Base-by-base conservation (phyloP, 2,888 invertebrate species). In the Alitta virens region DNA sequence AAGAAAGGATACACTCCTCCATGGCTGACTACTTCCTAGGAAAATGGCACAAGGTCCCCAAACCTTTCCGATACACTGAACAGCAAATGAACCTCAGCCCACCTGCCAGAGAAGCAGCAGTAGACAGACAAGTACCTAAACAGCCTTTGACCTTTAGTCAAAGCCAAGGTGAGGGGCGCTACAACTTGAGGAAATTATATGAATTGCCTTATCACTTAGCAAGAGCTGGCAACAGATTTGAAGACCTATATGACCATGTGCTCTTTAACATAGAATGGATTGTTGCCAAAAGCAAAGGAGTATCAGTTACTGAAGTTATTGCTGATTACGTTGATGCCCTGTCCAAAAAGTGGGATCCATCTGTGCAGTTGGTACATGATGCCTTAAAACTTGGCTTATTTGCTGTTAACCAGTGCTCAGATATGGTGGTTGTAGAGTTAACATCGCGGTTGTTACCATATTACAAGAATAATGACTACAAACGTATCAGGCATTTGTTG, bases 261-360 rank as follows among this genome's bases (percentile, higher is more conserved):
- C 85, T 98, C 0, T 97, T 97, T 82, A 96, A 96, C 82, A 97
- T 96, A 78, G 91, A 94, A 75, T 98, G 96, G 94, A 85, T 98
- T 0, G 94, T 94, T 77, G 93, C 94, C 0, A 97, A 97, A 78
- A 85, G 96, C 1, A 91, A 90, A 69, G 92, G 94, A 73, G 95
- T 95, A 74, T 95, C 96, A 0, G 84, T 98, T n/a, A 96, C 97
- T 81, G 90, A 94, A 0, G 90, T 96, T 1, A 84, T 97, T 2
- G 91, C 93, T 2, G 97, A 97, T 82, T 97, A 94, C 75, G 66
- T 67, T 21, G 38, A 18, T 12, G 57, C 53, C 26, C 25, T 61
- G 56, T 23, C 49, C 12, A 38, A 50, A 16, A 46, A 49, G 1
- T n/a, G 38, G 1, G 43, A 52, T 2, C 49, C 23, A 5, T 25